Evolutionary conservation across 1,140 invertebrate species (phyloP), one percentile per base, ranked within the genome.

Genomic region (Magallana ariakensis): DNA sequence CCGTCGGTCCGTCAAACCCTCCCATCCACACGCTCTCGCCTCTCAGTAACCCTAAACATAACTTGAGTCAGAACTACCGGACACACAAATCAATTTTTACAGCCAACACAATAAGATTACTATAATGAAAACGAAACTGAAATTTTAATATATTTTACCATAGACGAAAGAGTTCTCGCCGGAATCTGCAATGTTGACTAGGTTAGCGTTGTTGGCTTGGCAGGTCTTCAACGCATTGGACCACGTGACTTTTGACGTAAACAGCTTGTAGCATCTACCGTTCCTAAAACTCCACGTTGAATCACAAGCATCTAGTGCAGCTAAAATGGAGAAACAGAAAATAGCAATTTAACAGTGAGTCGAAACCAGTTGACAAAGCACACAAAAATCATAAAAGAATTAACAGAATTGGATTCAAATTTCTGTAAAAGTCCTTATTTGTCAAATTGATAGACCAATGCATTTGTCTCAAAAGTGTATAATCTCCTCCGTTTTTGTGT

Each of bases 221-320:
- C 66, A 75, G 11, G 66, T 75, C 22, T 75, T 75, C 22, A 75
- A 26, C 22, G 66, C 66, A 22, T 75, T 75, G 6, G 66, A 75
- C 66, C 66, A 75, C 26, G 66, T 75, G 66, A 13, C 66, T 26
- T 9, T 75, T 26, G 66, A 75, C 22, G 66, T 75, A 26, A 75
- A 75, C 26, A 33, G 22, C 22, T 75, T 75, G 9, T 75, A 75
- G 13, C 66, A 75, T 75, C 33, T 75, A 46, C 66, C 66, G 22
- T 75, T 75, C 66, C 66, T 75, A 9, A 75, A 75, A 75, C 66
- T 75, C 66, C 66, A 75, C 22, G 66, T 75, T 8, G 66, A 75
- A 26, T 75, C 66, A 13, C 66, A 75, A 0, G 66, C 19, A 26
- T 22, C 19, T 19, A 75, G 22, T 3, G 66, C 66, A 75, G 66